A percentile compares a stretch with the other conserved stretches of the same genome.
phyloP scores from a whole-genome alignment of 2,888 invertebrate genomes.

The Oscheius onirici region DNA sequence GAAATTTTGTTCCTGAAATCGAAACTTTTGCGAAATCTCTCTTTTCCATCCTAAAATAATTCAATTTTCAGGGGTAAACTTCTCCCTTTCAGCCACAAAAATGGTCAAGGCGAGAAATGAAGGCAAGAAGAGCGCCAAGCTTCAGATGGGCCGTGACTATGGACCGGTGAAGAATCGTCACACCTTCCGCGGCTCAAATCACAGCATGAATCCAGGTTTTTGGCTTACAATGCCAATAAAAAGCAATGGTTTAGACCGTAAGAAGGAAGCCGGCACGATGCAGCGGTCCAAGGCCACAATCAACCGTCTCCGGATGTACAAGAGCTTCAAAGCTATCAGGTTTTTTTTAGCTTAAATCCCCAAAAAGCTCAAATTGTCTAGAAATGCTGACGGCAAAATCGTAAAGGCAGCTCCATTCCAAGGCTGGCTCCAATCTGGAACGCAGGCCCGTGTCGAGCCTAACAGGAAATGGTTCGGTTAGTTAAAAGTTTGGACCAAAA shows the following conservation, averaged over 20 bases:
- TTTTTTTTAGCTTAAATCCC: conserved; percentile 41
- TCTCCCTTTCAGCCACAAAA: conserved; percentile 1
- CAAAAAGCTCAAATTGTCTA: conserved; percentile 52
- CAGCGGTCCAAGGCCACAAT: conserved; percentile 86
- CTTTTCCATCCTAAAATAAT: neutral
- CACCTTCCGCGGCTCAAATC: conserved; percentile 78
- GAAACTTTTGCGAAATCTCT: neutral
- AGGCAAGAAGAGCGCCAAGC: conserved; percentile 54
- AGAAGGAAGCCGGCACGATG: conserved; percentile 32
- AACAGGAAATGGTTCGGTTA: conserved; percentile 96
- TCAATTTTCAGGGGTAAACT: conserved; percentile 16
- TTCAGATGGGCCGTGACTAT: conserved; percentile 53
- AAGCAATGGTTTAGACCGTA: neutral
- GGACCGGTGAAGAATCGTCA: conserved; percentile 54
- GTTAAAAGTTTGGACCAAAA: no score
- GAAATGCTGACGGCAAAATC: conserved; percentile 85
- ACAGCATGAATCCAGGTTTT: conserved; percentile 91
- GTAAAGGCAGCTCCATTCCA: conserved; percentile 94
- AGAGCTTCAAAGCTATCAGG: conserved; percentile 93
- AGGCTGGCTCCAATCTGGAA: conserved; percentile 86
- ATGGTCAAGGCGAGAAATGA: conserved; percentile 55
- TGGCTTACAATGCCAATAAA: neutral
- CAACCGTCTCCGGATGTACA: conserved; percentile 95
- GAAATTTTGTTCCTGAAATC: neutral
- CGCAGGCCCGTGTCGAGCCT: conserved; percentile 92